These are phyloP conservation scores for Rhyacichthys aspro DNA, from an alignment of 2,797 vertebrate genomes.

Conservation along the genomic window DNA sequence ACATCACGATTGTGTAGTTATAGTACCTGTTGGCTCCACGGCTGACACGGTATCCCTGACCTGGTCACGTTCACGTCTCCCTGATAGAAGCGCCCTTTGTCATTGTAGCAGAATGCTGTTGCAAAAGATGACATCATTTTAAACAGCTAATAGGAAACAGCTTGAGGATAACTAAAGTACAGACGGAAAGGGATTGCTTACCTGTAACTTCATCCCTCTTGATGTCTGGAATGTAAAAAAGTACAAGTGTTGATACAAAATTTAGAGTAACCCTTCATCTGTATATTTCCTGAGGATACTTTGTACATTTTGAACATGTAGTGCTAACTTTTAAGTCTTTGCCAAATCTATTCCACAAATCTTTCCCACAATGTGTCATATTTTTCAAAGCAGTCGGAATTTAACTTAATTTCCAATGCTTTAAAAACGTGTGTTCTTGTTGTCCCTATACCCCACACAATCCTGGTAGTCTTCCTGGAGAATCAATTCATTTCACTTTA, in stretches of 20 bases:
- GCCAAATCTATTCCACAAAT: too few species aligned
- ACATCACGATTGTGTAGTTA: background rate
- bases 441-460: too few species aligned
- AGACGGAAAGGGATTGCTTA: conserved; percentile 75
- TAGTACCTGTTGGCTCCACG: conserved; percentile 84
- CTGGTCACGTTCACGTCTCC: conserved; percentile 83
- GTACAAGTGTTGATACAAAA: background rate
- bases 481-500: too few species aligned
- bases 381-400: too few species aligned
- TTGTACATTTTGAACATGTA: too few species aligned
- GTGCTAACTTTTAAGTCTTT: too few species aligned
- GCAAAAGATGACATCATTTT: background rate
- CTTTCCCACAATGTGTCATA: too few species aligned
- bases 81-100: conserved; percentile 87
- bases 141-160: too few species aligned
- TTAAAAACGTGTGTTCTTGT: background rate
- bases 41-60: conserved; percentile 86
- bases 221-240: conserved; percentile 81
- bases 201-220: conserved; percentile 90
- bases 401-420: background rate
- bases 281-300: too few species aligned
- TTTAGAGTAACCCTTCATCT: too few species aligned
- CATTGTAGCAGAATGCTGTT: conserved; percentile 85
- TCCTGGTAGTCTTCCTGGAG: too few species aligned
- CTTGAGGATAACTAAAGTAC: background rate